These are phyloP conservation scores for Tenthredo distinguenda DNA, from an alignment of 2,888 invertebrate species.

Conservation along the genomic window DNA sequence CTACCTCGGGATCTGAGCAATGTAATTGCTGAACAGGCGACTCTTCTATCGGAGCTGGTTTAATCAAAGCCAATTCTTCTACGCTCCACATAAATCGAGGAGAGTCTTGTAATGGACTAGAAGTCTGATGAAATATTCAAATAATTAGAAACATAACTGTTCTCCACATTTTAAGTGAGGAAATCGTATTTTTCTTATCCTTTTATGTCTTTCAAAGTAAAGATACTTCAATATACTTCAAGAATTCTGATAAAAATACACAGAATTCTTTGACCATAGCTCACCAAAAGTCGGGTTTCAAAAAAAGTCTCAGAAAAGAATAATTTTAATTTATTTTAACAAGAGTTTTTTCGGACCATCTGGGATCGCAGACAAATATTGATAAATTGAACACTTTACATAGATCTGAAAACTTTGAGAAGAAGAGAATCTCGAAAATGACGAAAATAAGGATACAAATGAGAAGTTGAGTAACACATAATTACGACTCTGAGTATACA, in stretches of 20 bases:
- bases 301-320: conserved; percentile 75
- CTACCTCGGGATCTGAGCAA: conserved; percentile 83
- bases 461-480: conserved; percentile 76
- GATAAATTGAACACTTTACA: conserved; percentile 70
- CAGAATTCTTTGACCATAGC: conserved; percentile 80
- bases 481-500: conserved; percentile 65
- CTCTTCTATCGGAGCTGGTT: conserved; percentile 86
- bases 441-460: conserved; percentile 70
- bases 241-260: conserved; percentile 59
- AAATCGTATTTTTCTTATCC: too few relatives aligned
- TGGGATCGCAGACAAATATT: too few relatives aligned
- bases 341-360: conserved; percentile 56
- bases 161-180: neutral
- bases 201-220: too few relatives aligned
- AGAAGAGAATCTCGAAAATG: conserved; percentile 67
- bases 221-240: too few relatives aligned
- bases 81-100: conserved; percentile 85
- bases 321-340: conserved; percentile 77
- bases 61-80: conserved; percentile 84
- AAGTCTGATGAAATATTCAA: conserved; percentile 68
- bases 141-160: conserved; percentile 50
- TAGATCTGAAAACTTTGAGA: conserved; percentile 72
- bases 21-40: conserved; percentile 82
- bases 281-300: conserved; percentile 73
- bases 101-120: conserved; percentile 74